Evolutionary conservation across 2,797 vertebrate genomes (phyloP).

Genomic region (Kryptopterus vitreolus): DNA sequence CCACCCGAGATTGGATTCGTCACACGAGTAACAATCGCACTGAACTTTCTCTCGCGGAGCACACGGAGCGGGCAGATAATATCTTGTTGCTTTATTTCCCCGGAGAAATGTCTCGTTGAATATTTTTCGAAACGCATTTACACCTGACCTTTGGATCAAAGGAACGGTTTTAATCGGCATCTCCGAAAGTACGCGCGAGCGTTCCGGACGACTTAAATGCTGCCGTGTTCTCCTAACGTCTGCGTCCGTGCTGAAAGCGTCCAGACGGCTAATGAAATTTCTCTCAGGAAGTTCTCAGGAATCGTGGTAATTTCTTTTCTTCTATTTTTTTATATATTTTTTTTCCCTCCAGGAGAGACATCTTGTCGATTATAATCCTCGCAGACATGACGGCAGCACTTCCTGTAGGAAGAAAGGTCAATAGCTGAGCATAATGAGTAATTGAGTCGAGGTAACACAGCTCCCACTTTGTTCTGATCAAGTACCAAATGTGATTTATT

Average conservation of each 20-base stretch:
- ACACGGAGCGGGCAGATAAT: background rate
- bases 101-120: slow-evolving; percentile 17
- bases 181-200: slow-evolving; percentile 27
- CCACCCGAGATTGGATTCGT: slow-evolving; percentile 17
- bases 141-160: slow-evolving; percentile 38
- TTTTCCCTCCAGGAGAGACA: slow-evolving; percentile 84
- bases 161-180: slow-evolving; percentile 45
- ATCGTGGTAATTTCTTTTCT: slow-evolving; percentile 69
- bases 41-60: background rate
- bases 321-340: slow-evolving; percentile 75
- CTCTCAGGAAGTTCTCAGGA: slow-evolving; percentile 79
- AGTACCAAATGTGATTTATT: slow-evolving; percentile 80
- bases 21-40: background rate
- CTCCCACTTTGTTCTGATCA: slow-evolving; percentile 74
- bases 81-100: slow-evolving; percentile 6
- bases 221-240: slow-evolving; percentile 74
- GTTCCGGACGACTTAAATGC: slow-evolving; percentile 61
- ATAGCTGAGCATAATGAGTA: slow-evolving; percentile 82
- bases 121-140: slow-evolving; percentile 40
- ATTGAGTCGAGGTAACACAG: slow-evolving; percentile 79
- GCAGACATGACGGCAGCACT: slow-evolving; percentile 79
- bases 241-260: slow-evolving; percentile 64
- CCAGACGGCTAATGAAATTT: slow-evolving; percentile 76
- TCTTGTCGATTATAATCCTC: slow-evolving; percentile 84
- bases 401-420: slow-evolving; percentile 83